phyloP scores from a whole-genome alignment of 2,797 vertebrate species.

The Valencia hispanica region DNA sequence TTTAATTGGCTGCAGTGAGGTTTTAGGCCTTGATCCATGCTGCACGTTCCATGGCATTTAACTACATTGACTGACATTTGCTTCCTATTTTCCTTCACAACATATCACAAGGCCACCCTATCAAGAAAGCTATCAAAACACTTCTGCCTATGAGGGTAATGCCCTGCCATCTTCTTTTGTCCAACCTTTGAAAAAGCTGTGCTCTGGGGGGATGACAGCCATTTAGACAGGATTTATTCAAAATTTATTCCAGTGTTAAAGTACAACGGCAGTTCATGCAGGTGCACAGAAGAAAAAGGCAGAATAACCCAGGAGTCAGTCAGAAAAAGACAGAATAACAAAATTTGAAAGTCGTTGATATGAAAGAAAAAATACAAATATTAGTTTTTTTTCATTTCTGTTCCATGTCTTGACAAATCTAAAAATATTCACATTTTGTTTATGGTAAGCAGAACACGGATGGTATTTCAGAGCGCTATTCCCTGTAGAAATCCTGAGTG shows the following conservation, averaged over 20 bases:
- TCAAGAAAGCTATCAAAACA: conserved; percentile 69
- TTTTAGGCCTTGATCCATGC: conserved; percentile 48
- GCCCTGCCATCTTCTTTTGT: conserved; percentile 51
- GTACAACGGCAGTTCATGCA: conserved; percentile 43
- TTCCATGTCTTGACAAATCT: conserved; percentile 37
- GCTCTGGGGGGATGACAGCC: conserved; percentile 64
- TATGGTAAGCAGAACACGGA: conserved; percentile 34
- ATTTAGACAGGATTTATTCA: conserved; percentile 62
- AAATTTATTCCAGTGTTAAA: conserved; percentile 54
- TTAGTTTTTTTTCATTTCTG: conserved; percentile 2
- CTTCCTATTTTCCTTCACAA: conserved; percentile 63
- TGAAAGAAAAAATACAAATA: conserved; percentile 10
- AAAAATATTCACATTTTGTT: conserved; percentile 45
- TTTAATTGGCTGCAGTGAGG: conserved; percentile 69
- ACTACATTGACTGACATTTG: conserved; percentile 73
- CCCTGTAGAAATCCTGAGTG: conserved; percentile 49
- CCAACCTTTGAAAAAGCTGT: conserved; percentile 66
- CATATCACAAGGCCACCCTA: conserved; percentile 71
- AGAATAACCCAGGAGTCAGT: conserved; percentile 33
- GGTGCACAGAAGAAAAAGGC: conserved; percentile 34
- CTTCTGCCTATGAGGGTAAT: conserved; percentile 68
- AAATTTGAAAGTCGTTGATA: conserved; percentile 15
- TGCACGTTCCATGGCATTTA: conserved; percentile 69
- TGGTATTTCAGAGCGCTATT: conserved; percentile 47
- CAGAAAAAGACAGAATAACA: conserved; percentile 20